Conservation (phyloP, 2,888 invertebrate genomes). For the Smittia sp. region DNA sequence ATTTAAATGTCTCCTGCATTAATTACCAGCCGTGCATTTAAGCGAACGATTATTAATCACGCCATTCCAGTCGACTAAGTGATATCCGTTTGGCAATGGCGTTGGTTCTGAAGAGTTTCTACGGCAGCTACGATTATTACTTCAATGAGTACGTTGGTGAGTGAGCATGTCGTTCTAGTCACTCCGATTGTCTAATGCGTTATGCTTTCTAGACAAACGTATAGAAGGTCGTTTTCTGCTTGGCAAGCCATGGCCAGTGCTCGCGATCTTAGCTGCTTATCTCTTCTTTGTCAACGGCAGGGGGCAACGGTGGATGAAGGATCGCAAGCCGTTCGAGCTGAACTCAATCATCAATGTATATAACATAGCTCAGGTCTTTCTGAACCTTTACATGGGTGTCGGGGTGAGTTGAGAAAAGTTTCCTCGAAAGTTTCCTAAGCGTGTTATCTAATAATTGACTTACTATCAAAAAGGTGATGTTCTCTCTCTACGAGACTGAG, state of each 20-base stretch:
- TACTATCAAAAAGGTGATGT: background rate
- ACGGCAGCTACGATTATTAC: conserved; percentile 2
- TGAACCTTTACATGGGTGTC: conserved; percentile 23
- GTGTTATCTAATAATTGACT: background rate
- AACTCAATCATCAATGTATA: conserved; percentile 63
- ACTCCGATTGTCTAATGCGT: too few relatives aligned
- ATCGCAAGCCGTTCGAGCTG: conserved; percentile 63
- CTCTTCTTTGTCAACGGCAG: conserved; percentile 56
- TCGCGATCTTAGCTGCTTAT: conserved; percentile 55
- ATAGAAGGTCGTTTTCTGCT: conserved; percentile 57
- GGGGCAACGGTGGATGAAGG: conserved; percentile 67
- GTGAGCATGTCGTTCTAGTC: too few relatives aligned
- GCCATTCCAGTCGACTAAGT: background rate
- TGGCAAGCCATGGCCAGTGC: conserved; percentile 55
- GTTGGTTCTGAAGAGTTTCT: conserved; percentile 14
- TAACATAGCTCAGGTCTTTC: conserved; percentile 64
- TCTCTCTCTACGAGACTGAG: background rate
- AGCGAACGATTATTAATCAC: too few relatives aligned
- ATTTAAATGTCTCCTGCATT: too few relatives aligned
- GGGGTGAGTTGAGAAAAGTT: background rate
- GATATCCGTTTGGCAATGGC: conserved; percentile 3
- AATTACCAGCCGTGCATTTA: too few relatives aligned
- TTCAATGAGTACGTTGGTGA: conserved; percentile 28
- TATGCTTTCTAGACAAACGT: conserved; percentile 55
- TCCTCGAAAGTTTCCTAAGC: background rate